Conservation (phyloP, 2,113 vertebrate species). For the Furnarius figulus region DNA sequence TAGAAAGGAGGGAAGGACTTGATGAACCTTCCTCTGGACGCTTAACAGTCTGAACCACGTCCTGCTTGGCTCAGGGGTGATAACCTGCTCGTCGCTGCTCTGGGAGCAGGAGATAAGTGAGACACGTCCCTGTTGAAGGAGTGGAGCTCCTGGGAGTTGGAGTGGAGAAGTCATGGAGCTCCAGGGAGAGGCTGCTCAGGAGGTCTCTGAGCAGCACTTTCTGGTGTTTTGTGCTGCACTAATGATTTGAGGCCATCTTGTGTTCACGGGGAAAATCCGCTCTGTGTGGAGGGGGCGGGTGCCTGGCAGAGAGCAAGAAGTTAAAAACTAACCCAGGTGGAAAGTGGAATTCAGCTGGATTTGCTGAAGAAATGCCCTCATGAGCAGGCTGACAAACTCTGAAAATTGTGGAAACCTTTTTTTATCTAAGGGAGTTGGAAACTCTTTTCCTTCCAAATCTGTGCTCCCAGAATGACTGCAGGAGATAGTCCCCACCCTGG, state of each 20-base stretch:
- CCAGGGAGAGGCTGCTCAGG: background rate
- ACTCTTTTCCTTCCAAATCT: constrained; percentile 56
- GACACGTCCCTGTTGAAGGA: background rate
- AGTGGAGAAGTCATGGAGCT: background rate
- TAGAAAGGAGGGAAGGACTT: background rate
- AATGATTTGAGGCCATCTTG: constrained; percentile 28
- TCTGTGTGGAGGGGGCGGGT: background rate
- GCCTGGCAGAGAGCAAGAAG: background rate
- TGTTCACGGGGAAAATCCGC: background rate
- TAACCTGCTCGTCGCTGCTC: background rate
- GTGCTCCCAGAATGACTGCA: constrained; percentile 48
- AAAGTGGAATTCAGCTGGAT: background rate
- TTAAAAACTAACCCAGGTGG: background rate
- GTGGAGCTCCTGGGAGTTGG: background rate
- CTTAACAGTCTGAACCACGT: background rate
- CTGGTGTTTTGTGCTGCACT: background rate
- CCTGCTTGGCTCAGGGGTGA: background rate
- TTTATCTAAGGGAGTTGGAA: constrained; percentile 62
- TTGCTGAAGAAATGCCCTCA: background rate
- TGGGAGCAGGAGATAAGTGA: background rate
- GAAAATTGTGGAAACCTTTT: constrained; percentile 43
- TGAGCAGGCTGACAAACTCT: background rate
- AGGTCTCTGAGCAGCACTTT: background rate
- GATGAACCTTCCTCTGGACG: background rate
- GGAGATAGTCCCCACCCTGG: constrained; percentile 63